Percentiles rank a stretch among this genome's conserved stretches.
These are phyloP conservation scores for Artemia sp. DNA, from an alignment of 2,888 invertebrate species.

Conservation along the genomic window DNA sequence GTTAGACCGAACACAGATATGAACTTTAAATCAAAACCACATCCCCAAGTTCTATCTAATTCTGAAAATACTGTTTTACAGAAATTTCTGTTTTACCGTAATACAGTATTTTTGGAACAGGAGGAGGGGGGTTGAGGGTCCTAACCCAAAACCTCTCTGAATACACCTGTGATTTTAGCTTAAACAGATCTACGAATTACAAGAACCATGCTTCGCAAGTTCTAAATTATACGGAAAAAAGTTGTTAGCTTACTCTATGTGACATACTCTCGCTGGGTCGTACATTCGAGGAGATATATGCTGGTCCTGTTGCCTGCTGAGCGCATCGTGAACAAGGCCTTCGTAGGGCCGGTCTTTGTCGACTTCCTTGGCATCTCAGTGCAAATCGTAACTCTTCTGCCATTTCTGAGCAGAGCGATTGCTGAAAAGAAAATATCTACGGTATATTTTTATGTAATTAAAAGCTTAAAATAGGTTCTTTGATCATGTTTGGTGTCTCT, in stretches of 20 bases:
- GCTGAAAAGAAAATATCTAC: conserved; percentile 33
- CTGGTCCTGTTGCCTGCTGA: conserved; percentile 38
- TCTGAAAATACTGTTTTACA: too few relatives aligned
- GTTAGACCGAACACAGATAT: too few relatives aligned
- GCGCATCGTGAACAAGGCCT: conserved; percentile 58
- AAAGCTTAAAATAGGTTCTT: background rate
- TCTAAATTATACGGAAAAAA: background rate
- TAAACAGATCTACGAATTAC: too few relatives aligned
- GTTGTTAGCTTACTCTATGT: background rate
- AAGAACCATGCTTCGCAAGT: background rate
- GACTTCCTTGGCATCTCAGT: conserved; percentile 64
- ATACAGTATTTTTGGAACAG: too few relatives aligned
- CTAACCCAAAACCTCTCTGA: too few relatives aligned
- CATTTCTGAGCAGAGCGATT: conserved; percentile 86
- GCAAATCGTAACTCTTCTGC: conserved; percentile 79
- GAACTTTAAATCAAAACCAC: too few relatives aligned
- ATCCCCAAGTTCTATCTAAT: too few relatives aligned
- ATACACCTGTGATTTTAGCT: background rate
- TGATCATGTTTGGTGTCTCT: background rate
- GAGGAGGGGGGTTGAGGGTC: too few relatives aligned
- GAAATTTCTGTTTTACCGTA: too few relatives aligned
- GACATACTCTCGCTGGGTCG: background rate
- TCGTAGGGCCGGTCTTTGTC: conserved; percentile 59
- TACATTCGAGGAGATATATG: background rate
- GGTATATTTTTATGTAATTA: conserved; percentile 2